phyloP scores from a whole-genome alignment of 2,888 invertebrate genomes.

The Uropetala carovei region DNA sequence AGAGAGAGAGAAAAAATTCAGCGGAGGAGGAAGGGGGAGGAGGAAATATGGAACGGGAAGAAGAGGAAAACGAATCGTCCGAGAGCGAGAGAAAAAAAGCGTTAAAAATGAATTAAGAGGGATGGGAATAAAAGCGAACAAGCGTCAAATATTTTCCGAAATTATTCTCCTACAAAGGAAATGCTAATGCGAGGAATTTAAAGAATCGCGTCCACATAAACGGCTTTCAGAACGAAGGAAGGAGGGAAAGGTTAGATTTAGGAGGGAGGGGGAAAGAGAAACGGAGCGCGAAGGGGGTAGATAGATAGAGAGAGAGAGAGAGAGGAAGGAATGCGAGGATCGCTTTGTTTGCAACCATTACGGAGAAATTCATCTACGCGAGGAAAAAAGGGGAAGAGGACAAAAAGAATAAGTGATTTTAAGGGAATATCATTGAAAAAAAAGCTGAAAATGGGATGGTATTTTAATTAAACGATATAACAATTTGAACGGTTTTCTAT shows the following conservation, averaged over 20 bases:
- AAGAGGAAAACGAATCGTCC: neutral
- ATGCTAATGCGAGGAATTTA: neutral
- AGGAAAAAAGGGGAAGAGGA: neutral
- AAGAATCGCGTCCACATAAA: neutral
- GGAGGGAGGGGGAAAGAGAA: neutral
- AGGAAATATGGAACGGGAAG: neutral
- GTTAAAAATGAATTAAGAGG: neutral
- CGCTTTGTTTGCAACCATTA: neutral
- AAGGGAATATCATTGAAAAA: neutral
- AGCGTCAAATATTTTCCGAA: slow-evolving; percentile 17
- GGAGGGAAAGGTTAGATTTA: neutral
- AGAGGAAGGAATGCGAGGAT: neutral
- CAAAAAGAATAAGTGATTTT: neutral
- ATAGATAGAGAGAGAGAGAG: neutral
- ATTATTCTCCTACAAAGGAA: neutral
- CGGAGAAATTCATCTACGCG: neutral
- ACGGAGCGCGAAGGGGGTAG: neutral
- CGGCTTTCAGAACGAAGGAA: neutral
- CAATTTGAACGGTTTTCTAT: too few species aligned
- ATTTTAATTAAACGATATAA: too few species aligned
- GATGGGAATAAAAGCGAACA: neutral
- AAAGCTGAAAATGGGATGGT: neutral
- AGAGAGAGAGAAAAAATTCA: neutral
- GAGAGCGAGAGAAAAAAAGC: too few species aligned
- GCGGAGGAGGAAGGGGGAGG: neutral